Percentiles rank a stretch among this genome's conserved stretches.
Conservation (phyloP, 2,113 vertebrate species). For the Hystrix brachyura region DNA sequence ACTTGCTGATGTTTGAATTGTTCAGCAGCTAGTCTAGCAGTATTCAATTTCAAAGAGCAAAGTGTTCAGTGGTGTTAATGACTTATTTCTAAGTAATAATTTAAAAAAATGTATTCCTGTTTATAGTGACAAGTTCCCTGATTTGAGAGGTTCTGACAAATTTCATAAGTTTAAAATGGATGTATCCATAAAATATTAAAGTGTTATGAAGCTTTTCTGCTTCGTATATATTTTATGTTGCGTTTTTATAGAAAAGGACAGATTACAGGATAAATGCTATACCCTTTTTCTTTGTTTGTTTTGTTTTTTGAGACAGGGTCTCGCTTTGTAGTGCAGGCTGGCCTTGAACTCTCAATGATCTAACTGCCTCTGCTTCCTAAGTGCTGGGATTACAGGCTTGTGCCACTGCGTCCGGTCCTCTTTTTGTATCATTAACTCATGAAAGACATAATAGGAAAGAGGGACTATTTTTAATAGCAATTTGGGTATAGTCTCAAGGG, state of each 20-base stretch:
- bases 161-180: background rate
- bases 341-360: too few species aligned
- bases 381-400: too few species aligned
- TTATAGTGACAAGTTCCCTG: constrained; percentile 47
- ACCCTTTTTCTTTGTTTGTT: background rate
- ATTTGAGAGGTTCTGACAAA: background rate
- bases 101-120: background rate
- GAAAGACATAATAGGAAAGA: background rate
- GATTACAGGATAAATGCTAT: background rate
- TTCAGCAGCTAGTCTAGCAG: constrained; percentile 58
- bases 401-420: too few species aligned
- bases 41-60: constrained; percentile 65
- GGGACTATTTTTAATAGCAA: constrained; percentile 12
- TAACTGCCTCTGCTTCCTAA: too few species aligned
- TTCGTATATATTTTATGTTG: background rate
- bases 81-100: constrained; percentile 37
- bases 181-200: constrained; percentile 38
- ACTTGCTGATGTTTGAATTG: constrained; percentile 70
- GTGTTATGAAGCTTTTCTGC: background rate
- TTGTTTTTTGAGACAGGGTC: too few species aligned
- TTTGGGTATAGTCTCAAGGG: background rate
- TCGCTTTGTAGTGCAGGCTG: too few species aligned
- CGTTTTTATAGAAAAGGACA: background rate
- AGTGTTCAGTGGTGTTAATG: constrained; percentile 44
- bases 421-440: background rate